A percentile compares a stretch with the other conserved stretches of the same genome.
These are phyloP conservation scores for Planiliza haematocheilus DNA, from an alignment of 2,113 vertebrate genomes.

Conservation along the genomic window DNA sequence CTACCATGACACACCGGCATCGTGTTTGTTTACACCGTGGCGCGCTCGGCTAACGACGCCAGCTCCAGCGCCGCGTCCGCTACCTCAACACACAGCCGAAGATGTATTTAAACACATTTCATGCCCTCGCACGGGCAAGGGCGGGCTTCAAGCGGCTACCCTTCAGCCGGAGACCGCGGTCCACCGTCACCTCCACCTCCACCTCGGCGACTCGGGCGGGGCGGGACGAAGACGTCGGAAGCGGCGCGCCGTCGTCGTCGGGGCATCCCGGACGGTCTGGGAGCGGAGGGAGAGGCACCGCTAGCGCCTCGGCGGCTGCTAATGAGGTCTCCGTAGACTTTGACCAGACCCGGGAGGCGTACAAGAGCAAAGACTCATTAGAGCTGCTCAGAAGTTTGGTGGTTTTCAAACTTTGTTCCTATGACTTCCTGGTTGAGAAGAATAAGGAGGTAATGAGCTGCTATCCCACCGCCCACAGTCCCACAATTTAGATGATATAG, in stretches of 20 bases:
- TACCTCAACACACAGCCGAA: conserved; percentile 29
- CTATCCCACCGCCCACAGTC: neutral
- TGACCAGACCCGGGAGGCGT: conserved; percentile 81
- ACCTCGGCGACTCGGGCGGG: conserved; percentile 21
- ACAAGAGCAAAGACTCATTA: conserved; percentile 84
- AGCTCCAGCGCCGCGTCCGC: neutral
- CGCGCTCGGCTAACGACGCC: neutral
- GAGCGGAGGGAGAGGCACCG: neutral
- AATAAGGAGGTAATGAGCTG: conserved; percentile 80
- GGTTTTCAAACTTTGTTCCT: conserved; percentile 84
- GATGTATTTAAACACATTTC: conserved; percentile 45
- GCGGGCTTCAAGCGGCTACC: conserved; percentile 29
- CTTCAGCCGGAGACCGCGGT: conserved; percentile 17
- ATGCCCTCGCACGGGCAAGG: conserved; percentile 32
- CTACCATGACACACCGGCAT: neutral
- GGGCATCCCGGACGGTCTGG: conserved; percentile 27
- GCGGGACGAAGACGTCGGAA: neutral
- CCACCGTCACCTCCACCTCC: conserved; percentile 25
- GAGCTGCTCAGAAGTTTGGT: conserved; percentile 85
- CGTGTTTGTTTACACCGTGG: neutral
- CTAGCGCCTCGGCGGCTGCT: conserved; percentile 14
- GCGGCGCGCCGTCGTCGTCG: neutral
- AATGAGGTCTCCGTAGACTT: conserved; percentile 77
- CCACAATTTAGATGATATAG: no score
- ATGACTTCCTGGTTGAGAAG: conserved; percentile 81